Evolutionary conservation across 2,888 invertebrate genomes (phyloP).

Genomic region (Melinaea menophilus): DNA sequence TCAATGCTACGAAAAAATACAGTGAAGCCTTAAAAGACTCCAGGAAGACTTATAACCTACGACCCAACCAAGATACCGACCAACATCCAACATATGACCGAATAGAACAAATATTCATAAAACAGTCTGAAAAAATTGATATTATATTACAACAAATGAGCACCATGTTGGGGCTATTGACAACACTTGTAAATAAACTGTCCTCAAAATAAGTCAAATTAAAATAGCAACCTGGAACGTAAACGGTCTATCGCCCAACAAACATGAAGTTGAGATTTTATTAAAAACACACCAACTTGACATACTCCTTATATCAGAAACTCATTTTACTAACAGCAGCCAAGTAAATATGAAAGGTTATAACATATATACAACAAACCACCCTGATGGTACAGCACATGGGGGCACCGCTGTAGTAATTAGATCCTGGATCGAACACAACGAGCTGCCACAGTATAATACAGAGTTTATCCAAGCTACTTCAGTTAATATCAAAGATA

Average conservation of each 20-base stretch:
- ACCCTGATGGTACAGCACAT: conserved; percentile 15
- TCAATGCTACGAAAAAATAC: too few species aligned
- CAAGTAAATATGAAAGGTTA: conserved; percentile 7
- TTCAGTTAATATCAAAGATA: conserved; percentile 4
- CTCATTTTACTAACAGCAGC: conserved; percentile 14
- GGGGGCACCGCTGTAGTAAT: conserved; percentile 14
- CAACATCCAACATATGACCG: too few species aligned
- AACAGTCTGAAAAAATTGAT: too few species aligned
- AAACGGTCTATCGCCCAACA: conserved; percentile 25
- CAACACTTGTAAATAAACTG: too few species aligned
- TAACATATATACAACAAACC: conserved; percentile 8
- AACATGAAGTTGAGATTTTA: conserved; percentile 14
- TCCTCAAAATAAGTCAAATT: too few species aligned
- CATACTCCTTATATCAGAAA: conserved; percentile 27
- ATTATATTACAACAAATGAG: too few species aligned
- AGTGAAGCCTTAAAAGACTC: too few species aligned
- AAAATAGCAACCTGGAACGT: conserved; percentile 27
- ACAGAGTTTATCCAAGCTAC: conserved; percentile 15
- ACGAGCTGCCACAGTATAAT: background rate
- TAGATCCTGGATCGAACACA: conserved; percentile 10
- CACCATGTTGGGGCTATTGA: too few species aligned
- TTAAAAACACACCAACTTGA: conserved; percentile 20
- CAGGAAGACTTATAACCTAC: too few species aligned
- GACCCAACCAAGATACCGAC: too few species aligned
- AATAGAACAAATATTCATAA: too few species aligned